Conservation (phyloP, 1,140 invertebrate species). For the Diorhabda carinulata region DNA sequence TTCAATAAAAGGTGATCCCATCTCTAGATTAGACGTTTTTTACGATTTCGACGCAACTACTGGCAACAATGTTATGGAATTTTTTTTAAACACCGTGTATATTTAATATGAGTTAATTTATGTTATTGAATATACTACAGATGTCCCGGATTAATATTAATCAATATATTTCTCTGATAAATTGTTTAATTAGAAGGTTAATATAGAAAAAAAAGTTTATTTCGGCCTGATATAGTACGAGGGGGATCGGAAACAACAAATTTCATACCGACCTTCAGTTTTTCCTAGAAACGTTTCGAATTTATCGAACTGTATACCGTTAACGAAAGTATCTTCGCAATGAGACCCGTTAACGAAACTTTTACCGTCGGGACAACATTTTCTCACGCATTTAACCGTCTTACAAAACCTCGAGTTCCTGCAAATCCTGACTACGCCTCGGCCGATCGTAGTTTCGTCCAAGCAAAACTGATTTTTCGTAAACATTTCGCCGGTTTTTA, state of each 20-base stretch:
- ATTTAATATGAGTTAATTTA: no score
- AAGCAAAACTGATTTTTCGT: conserved; percentile 25
- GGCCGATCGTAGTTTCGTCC: conserved; percentile 19
- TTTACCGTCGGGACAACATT: conserved; percentile 39
- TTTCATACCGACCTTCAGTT: conserved; percentile 5
- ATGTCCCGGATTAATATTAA: no score
- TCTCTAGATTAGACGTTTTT: no score
- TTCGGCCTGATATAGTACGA: no score
- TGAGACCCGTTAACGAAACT: conserved; percentile 32
- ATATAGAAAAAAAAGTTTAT: no score
- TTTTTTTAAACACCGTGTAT: background rate
- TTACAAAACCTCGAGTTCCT: conserved; percentile 25
- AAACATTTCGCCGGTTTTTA: background rate
- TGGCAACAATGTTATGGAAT: background rate
- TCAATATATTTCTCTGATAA: no score
- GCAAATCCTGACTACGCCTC: conserved; percentile 27
- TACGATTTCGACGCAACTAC: no score
- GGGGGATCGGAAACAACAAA: no score
- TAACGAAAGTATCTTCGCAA: conserved; percentile 25
- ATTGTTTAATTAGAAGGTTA: no score
- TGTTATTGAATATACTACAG: no score
- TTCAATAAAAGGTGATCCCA: background rate
- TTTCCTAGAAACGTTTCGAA: conserved; percentile 17
- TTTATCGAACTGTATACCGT: conserved; percentile 26
- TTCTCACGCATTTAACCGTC: conserved; percentile 30